phyloP scores from a whole-genome alignment of 2,797 vertebrate species.

The Florisuga fusca region DNA sequence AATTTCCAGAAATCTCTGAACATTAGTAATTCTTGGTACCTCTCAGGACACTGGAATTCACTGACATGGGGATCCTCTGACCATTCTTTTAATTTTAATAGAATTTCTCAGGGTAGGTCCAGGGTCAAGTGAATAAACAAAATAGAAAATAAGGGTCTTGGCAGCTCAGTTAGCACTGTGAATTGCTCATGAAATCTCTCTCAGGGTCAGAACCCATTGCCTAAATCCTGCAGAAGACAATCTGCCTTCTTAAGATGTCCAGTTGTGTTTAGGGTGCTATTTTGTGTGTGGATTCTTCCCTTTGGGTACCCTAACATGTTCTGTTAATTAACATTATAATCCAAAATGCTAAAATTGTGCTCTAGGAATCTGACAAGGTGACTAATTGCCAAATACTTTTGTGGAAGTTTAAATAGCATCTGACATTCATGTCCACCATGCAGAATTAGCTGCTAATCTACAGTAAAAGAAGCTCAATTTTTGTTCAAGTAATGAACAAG shows the following conservation, averaged over 20 bases:
- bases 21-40: background rate
- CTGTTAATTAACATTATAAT: background rate
- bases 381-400: background rate
- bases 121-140: background rate
- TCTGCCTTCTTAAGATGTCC: constrained; percentile 3
- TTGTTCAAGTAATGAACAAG: background rate
- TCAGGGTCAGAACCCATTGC: background rate
- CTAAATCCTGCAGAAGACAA: background rate
- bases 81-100: background rate
- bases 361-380: background rate
- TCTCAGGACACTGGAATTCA: background rate
- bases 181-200: background rate
- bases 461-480: background rate
- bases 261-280: background rate
- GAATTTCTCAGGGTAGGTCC: background rate
- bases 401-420: background rate
- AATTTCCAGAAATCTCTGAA: constrained; percentile 7
- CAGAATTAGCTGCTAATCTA: background rate
- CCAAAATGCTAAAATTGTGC: background rate
- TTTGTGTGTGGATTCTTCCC: background rate
- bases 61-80: background rate
- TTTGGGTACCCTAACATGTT: background rate
- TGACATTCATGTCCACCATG: background rate
- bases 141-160: background rate
- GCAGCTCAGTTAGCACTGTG: background rate